Percentiles rank a stretch among this genome's conserved stretches.
These are phyloP conservation scores for Drosophila recens DNA, from an alignment of 2,888 invertebrate species.

Conservation along the genomic window DNA sequence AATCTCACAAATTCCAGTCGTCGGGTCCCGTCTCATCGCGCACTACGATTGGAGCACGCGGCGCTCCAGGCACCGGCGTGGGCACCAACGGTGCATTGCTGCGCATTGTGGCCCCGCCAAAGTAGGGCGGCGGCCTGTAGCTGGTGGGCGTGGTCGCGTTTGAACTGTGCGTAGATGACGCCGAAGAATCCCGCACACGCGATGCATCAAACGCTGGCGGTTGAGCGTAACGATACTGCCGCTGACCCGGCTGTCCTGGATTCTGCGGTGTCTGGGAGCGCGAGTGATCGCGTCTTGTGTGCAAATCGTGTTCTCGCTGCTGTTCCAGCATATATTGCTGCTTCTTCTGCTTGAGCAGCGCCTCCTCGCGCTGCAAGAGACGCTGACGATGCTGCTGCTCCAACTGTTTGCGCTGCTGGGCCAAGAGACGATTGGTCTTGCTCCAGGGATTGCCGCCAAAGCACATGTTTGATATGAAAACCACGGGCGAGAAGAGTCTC, in stretches of 20 bases:
- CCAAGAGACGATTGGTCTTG: constrained; percentile 66
- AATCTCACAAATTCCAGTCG: constrained; percentile 81
- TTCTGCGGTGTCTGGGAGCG: constrained; percentile 69
- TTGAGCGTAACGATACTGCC: constrained; percentile 77
- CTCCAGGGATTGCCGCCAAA: constrained; percentile 86
- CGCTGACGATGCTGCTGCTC: constrained; percentile 64
- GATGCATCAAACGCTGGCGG: constrained; percentile 72
- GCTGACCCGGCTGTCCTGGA: constrained; percentile 22
- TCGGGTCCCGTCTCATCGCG: constrained; percentile 74
- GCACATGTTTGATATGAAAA: constrained; percentile 92
- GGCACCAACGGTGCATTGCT: constrained; percentile 67
- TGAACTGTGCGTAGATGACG: constrained; percentile 71
- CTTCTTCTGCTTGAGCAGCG: constrained; percentile 56
- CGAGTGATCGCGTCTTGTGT: constrained; percentile 58
- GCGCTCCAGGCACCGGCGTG: constrained; percentile 70
- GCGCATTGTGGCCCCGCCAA: constrained; percentile 54
- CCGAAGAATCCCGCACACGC: constrained; percentile 69
- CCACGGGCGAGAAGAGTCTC: constrained; percentile 93
- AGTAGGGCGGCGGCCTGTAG: constrained; percentile 66
- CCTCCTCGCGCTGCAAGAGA: constrained; percentile 55
- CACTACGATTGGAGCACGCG: constrained; percentile 58
- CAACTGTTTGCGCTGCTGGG: constrained; percentile 66
- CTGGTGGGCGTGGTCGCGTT: constrained; percentile 55
- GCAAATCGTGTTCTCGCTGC: constrained; percentile 52
- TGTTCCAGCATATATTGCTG: constrained; percentile 56